phyloP scores from a whole-genome alignment of 2,888 invertebrate species.

The Metalampra italica region DNA sequence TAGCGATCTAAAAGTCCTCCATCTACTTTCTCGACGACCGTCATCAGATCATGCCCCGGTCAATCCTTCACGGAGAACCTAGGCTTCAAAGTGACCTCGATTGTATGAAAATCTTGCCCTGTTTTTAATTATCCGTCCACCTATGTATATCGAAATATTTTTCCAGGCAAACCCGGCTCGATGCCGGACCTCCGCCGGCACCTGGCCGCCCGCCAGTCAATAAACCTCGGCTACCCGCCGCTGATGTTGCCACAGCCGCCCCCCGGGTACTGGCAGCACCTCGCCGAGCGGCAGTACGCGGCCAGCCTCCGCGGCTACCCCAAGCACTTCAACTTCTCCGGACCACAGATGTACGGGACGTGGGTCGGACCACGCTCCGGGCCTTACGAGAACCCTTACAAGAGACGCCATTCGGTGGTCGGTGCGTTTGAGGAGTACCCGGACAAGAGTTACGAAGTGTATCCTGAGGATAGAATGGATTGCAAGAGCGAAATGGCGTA shows the following conservation, averaged over 20 bases:
- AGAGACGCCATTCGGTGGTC: constrained; percentile 74
- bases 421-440: constrained; percentile 75
- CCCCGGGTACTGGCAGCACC: constrained; percentile 69
- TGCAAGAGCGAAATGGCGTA: constrained; percentile 70
- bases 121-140: no score
- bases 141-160: neutral
- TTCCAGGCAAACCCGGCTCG: constrained; percentile 69
- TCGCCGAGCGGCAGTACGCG: constrained; percentile 64
- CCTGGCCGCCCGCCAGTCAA: constrained; percentile 58
- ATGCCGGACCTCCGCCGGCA: constrained; percentile 73
- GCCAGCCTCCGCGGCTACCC: constrained; percentile 64
- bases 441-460: constrained; percentile 55
- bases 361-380: constrained; percentile 70
- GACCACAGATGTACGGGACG: constrained; percentile 61
- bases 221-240: constrained; percentile 56
- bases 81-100: no score
- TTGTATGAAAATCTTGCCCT: no score
- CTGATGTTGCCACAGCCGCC: constrained; percentile 59
- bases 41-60: no score
- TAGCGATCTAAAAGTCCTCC: no score
- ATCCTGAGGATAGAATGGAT: constrained; percentile 58
- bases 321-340: constrained; percentile 43
- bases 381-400: constrained; percentile 72
- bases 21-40: no score
- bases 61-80: no score